Base-by-base conservation (phyloP, 1,140 invertebrate genomes). In the Anadara kagoshimensis region DNA sequence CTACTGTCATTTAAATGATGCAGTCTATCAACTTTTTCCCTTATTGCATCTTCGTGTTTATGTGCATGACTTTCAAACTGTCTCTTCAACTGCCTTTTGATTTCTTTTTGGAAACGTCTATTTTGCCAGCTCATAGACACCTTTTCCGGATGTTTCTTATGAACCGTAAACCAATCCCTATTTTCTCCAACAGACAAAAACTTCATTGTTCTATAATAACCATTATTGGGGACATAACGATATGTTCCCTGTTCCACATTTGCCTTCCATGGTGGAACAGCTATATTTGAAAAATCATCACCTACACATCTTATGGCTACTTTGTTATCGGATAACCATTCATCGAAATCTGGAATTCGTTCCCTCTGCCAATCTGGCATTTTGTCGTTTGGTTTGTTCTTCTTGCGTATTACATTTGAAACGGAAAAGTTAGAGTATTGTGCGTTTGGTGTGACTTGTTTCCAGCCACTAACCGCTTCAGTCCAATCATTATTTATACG, bases 211-310 rank as follows among this genome's bases (percentile, higher is more conserved):
- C 83, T 64, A 45, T 85, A 85, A 61, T 75, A 78, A 3, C 82
- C 83, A 64, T 85, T 85, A 59, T 86, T 80, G 24, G 78, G 79
- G 36, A 86, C 73, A 66, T 86, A 86, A 58, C 83, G 73, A 59
- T 79, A 86, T 7, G 85, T 85, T 7, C 78, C 77, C 41, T 83
- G 79, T 69, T 86, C 85, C 11, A 86, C 83, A 61, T 78, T 79
- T 20, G 77, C 78, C 70, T 84, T 83, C 85, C 85, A 86, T 12
- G 72, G 44, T 24, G 79, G 64, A 26, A 78, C 53, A 26, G 71
- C 62, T 45, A 64, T 63, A 20, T 69, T 54, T 41, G 75, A 70
- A 53, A 74, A 65, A 59, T 85, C 80, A 54, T 81, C 82, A 73
- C 66, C 67, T 20, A 80, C 67, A 68, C 80, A 81, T 43, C 74